Base-by-base conservation (phyloP, 2,113 vertebrate genomes). In the Willisornis vidua region DNA sequence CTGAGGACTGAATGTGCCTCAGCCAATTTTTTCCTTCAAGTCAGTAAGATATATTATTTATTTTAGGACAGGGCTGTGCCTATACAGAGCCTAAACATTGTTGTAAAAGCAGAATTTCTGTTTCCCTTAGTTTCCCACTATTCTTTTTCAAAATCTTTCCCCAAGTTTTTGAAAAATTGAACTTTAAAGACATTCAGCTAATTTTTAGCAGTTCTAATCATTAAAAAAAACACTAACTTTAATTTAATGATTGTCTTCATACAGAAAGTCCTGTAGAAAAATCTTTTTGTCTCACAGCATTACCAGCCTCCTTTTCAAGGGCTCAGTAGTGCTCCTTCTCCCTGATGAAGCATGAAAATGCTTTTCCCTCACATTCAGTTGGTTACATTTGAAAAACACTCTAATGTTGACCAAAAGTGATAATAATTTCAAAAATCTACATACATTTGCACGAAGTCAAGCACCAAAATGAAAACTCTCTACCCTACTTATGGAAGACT, bases 401-500 rank as follows among this genome's bases (percentile, higher is more conserved):
- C 63, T n/a, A 45, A 76, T 0, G 0, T 13, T 46, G 43, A 13
- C 14, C 19, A 26, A 33, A 23, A 72, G n/a, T 14, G 41, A 54
- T 33, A 25, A 35, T 23, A 49, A 19, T 18, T 49, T 25, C 2
- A 5, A 20, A 80, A 81, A 39, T 16, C 8, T 22, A 54, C 0
- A 0, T 1, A 14, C 25, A 14, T 55, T 84, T 48, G 4, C 46
- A 31, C 6, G 12, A 55, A 75, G 19, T 24, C 33, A n/a, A 39
- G 26, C 37, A 61, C 20, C 48, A 51, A 7, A 35, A 20, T 58
- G 24, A 58, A 57, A 79, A 65, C 6, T 54, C n/a, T 54, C 10
- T 20, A 19, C 3, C 12, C 6, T 41, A 6, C 20, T 13, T 52
- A 24, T 4, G 37, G 39, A 70, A 55, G 18, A 10, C 19, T 0